Base-by-base conservation (phyloP, 2,797 vertebrate species). In the Xenentodon cancila region DNA sequence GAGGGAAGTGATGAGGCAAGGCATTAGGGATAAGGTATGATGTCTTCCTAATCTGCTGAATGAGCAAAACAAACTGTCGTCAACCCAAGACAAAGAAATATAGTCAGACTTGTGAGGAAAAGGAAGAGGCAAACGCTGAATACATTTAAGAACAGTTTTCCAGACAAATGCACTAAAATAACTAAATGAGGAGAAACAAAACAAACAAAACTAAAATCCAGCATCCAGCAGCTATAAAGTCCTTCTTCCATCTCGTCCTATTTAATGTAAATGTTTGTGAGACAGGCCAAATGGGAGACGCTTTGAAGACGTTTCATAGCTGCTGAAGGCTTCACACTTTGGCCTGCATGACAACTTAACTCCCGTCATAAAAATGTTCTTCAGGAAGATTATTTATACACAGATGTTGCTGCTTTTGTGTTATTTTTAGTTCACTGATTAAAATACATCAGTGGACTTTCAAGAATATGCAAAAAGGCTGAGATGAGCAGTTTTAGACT, bases 1-100 rank as follows among this genome's bases (percentile, higher is more conserved):
- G 91, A 94, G 97, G 64, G 97, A 99, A 93, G 78, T 68, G 21
- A 93, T 99, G 94, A 94, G 98, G 60, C 98, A 99, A 94, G 96
- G 96, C 58, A 99, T 99, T 89, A 93, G 97, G 22, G 97, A 99
- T 76, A 99, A 99, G 97, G 97, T 98, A 88, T n/a, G 18, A 52
- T 18, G 18, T 9, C 3, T 9, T 50, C 30, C 21, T 61, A 21
- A 27, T 20, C 7, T 16, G 30, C n/a, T 47, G 13, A 51, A 15
- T 15, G 3, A 51, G 12, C 34, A 8, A 44, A 43, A 51, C n/a
- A 32, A 17, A 18, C 0, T 45, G 17, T 15, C 27, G 5, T 53
- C 9, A 40, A 40, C 37, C 19, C 13, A 46, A 42, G 40, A 54
- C 17, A 52, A 27, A 42, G 21, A 69, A 34, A 17, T 20, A 20